Evolutionary conservation across 2,888 invertebrate genomes (phyloP).

Genomic region (Cepaea hortensis): DNA sequence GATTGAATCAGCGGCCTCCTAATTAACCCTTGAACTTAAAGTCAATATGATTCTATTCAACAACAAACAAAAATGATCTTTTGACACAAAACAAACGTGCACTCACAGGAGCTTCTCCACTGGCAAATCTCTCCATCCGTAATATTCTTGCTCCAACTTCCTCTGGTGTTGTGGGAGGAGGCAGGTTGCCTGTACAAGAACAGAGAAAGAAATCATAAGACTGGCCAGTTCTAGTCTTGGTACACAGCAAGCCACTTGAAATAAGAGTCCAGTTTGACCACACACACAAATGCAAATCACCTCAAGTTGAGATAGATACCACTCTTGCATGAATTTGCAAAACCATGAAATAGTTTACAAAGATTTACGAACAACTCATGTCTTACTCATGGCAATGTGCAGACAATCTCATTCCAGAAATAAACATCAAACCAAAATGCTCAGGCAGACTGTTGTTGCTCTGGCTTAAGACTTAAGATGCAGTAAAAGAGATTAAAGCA

Average conservation of each 20-base stretch:
- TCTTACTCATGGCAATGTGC: background rate
- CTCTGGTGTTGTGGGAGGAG: slow-evolving; percentile 96
- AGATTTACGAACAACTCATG: too few relatives aligned
- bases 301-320: background rate
- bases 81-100: background rate
- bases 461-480: too few relatives aligned
- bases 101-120: slow-evolving; percentile 52
- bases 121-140: slow-evolving; percentile 82
- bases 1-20: too few relatives aligned
- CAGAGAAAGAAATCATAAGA: slow-evolving; percentile 5
- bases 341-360: too few relatives aligned
- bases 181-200: slow-evolving; percentile 83
- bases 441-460: too few relatives aligned
- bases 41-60: background rate
- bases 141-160: slow-evolving; percentile 96
- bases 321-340: too few relatives aligned
- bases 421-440: too few relatives aligned
- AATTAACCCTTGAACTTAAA: background rate
- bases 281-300: background rate
- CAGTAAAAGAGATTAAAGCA: too few relatives aligned
- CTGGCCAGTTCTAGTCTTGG: background rate
- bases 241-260: background rate
- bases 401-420: too few relatives aligned
- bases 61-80: background rate
- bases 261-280: background rate